Percentiles rank a stretch among this genome's conserved stretches.
phyloP scores from a whole-genome alignment of 2,888 invertebrate species.

The Drosophila mayaguana region DNA sequence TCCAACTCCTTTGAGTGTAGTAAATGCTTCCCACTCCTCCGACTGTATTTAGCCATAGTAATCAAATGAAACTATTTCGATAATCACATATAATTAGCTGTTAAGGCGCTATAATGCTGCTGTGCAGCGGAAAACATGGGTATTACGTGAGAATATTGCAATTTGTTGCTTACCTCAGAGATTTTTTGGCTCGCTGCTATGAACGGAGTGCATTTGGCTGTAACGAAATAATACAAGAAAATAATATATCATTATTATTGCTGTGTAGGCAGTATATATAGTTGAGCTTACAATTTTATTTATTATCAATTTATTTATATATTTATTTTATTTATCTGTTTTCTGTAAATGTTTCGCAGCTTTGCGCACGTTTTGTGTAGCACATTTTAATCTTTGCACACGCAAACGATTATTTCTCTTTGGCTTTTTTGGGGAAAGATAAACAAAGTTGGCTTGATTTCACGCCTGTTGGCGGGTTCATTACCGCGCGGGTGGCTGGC shows the following conservation, averaged over 20 bases:
- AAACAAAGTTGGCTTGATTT: slow-evolving; percentile 63
- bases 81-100: slow-evolving; percentile 15
- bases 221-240: slow-evolving; percentile 45
- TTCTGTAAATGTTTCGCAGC: slow-evolving; percentile 10
- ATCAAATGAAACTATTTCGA: neutral
- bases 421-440: slow-evolving; percentile 42
- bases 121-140: slow-evolving; percentile 3
- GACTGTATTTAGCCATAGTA: neutral
- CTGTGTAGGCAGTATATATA: slow-evolving; percentile 27
- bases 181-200: slow-evolving; percentile 19
- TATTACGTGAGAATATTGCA: slow-evolving; percentile 38
- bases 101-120: slow-evolving; percentile 21
- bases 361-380: slow-evolving; percentile 29
- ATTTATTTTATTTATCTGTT: neutral
- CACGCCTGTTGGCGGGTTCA: slow-evolving; percentile 67
- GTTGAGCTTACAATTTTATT: slow-evolving; percentile 16
- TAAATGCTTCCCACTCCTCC: neutral
- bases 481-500: slow-evolving; percentile 37
- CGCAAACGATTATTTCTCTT: slow-evolving; percentile 55
- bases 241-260: slow-evolving; percentile 39
- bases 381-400: slow-evolving; percentile 65
- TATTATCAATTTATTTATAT: slow-evolving; percentile 16
- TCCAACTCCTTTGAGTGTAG: neutral
- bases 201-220: slow-evolving; percentile 32
- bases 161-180: slow-evolving; percentile 42